Conservation (phyloP, 2,113 vertebrate genomes). For the Chrysemys picta region DNA sequence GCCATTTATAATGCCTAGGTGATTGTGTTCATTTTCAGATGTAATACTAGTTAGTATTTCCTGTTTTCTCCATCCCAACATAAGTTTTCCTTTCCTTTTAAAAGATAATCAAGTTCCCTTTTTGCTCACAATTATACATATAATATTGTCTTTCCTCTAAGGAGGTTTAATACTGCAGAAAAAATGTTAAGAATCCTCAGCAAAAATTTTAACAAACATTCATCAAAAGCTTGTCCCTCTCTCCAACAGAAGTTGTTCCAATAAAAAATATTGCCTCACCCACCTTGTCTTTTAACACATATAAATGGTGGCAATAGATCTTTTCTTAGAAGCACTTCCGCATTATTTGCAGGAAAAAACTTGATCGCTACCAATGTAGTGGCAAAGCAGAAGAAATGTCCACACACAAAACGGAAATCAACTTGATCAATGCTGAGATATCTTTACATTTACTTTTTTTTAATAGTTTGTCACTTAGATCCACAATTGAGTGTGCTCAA, state of each 20-base stretch:
- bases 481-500: neutral
- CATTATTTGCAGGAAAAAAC: neutral
- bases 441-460: neutral
- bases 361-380: neutral
- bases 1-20: neutral
- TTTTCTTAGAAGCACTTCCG: neutral
- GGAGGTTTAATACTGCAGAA: conserved; percentile 28
- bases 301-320: conserved; percentile 4
- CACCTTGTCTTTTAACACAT: neutral
- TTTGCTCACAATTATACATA: conserved; percentile 4
- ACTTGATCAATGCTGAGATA: neutral
- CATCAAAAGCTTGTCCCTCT: neutral
- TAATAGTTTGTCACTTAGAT: neutral
- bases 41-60: neutral
- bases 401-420: neutral
- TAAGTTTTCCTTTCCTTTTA: conserved; percentile 18
- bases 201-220: neutral
- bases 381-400: neutral
- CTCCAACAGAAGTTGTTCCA: neutral
- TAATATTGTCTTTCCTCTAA: conserved; percentile 47
- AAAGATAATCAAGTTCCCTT: conserved; percentile 15
- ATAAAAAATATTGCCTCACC: neutral
- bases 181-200: conserved; percentile 35
- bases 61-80: neutral
- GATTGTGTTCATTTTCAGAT: neutral